Conservation (phyloP, 1,140 invertebrate genomes). For the Latrodectus geometricus region DNA sequence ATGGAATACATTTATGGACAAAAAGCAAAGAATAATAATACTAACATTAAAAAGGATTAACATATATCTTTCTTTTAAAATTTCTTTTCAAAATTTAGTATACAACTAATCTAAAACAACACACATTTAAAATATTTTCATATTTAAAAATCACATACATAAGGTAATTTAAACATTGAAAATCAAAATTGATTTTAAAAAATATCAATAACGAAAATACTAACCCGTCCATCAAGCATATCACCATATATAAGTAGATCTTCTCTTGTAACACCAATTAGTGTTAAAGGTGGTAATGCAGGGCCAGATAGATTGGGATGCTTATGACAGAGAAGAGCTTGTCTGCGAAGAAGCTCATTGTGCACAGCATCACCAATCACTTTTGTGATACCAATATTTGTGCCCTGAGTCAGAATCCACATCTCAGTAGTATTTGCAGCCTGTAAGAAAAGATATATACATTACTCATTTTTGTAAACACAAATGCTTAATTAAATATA, state of each 20-base stretch:
- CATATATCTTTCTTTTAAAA: no score
- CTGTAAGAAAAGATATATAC: conserved; percentile 15
- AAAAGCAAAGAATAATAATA: no score
- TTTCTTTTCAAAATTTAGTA: no score
- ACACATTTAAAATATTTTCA: no score
- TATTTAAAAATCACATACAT: no score
- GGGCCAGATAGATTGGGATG: conserved; percentile 61
- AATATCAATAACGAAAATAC: neutral
- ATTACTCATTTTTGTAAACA: neutral
- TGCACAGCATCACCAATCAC: conserved; percentile 68
- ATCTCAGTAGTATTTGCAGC: conserved; percentile 69
- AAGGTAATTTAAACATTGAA: no score
- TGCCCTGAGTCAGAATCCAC: conserved; percentile 69
- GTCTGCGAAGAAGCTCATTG: conserved; percentile 65
- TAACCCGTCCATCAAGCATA: conserved; percentile 58
- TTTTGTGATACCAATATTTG: conserved; percentile 68
- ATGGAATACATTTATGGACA: no score
- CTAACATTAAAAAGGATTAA: no score
- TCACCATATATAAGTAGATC: conserved; percentile 61
- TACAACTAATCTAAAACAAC: no score
- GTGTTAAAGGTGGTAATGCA: conserved; percentile 48
- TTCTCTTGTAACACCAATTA: conserved; percentile 61
- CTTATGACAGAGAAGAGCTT: conserved; percentile 62
- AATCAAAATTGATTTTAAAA: neutral
- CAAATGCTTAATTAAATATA: neutral